These are phyloP conservation scores for Acholoe squamosa DNA, from an alignment of 2,888 invertebrate genomes.

Conservation along the genomic window DNA sequence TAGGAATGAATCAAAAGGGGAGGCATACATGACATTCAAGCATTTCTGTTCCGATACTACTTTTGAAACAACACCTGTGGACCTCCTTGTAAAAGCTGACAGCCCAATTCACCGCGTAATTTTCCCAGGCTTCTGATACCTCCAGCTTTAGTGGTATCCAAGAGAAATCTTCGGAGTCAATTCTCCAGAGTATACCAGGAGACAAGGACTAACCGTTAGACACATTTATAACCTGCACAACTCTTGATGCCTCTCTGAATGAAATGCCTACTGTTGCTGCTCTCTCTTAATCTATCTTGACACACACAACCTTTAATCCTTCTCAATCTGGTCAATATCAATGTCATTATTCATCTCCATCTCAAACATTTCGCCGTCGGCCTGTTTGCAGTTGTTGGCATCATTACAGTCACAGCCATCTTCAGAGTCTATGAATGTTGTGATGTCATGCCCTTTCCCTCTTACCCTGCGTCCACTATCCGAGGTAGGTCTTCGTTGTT, in stretches of 20 bases:
- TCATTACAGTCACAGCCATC: conserved; percentile 62
- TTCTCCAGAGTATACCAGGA: too few relatives aligned
- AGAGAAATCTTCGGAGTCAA: too few relatives aligned
- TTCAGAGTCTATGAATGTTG: conserved; percentile 60
- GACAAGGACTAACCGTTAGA: too few relatives aligned
- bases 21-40: not conserved
- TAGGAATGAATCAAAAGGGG: conserved; percentile 45
- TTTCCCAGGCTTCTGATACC: too few relatives aligned
- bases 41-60: too few relatives aligned
- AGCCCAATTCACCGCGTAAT: too few relatives aligned
- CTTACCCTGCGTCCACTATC: not conserved
- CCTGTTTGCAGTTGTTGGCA: conserved; percentile 62
- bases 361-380: conserved; percentile 74
- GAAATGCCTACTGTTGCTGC: conserved; percentile 13
- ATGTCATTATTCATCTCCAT: conserved; percentile 68
- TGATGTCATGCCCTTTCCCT: not conserved
- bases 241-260: not conserved
- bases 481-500: not conserved
- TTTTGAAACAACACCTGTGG: too few relatives aligned
- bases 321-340: conserved; percentile 80
- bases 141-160: too few relatives aligned
- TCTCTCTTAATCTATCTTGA: not conserved
- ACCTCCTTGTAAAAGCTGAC: too few relatives aligned
- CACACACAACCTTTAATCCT: conserved; percentile 71
- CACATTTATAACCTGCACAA: too few relatives aligned